Conservation (phyloP, 2,113 vertebrate genomes). For the Etia nguti region DNA sequence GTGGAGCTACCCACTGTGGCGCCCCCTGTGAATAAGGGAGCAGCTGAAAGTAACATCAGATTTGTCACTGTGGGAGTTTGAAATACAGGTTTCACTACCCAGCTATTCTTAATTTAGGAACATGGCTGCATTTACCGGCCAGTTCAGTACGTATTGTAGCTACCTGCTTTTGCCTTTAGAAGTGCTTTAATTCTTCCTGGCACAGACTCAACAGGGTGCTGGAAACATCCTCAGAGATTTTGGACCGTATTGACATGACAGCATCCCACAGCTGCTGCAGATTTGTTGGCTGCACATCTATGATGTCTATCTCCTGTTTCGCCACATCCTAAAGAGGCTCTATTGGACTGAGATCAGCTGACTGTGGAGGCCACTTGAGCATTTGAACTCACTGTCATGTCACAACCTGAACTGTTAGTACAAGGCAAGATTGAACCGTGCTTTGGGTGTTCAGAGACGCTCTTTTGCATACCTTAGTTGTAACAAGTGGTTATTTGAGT, state of each 20-base stretch:
- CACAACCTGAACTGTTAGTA: not conserved
- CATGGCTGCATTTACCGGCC: not conserved
- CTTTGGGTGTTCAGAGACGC: not conserved
- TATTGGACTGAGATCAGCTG: not conserved
- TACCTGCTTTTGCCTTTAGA: not conserved
- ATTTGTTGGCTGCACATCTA: not conserved
- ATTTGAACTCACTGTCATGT: not conserved
- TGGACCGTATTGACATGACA: not conserved
- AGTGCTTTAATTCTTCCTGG: not conserved
- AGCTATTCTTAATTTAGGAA: conserved; percentile 17
- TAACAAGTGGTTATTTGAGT: not conserved
- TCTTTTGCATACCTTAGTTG: not conserved
- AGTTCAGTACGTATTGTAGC: not conserved
- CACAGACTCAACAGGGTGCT: not conserved
- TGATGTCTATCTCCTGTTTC: not conserved
- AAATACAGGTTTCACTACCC: conserved; percentile 9
- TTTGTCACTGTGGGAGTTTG: not conserved
- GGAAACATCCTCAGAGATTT: not conserved
- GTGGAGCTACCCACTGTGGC: not conserved
- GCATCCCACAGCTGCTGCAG: not conserved
- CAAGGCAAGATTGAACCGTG: not conserved
- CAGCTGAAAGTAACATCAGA: not conserved
- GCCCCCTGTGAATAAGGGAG: not conserved
- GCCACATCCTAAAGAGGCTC: not conserved
- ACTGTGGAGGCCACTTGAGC: not conserved